These are phyloP conservation scores for Manduca sexta DNA, from an alignment of 1,140 invertebrate genomes.

Conservation along the genomic window DNA sequence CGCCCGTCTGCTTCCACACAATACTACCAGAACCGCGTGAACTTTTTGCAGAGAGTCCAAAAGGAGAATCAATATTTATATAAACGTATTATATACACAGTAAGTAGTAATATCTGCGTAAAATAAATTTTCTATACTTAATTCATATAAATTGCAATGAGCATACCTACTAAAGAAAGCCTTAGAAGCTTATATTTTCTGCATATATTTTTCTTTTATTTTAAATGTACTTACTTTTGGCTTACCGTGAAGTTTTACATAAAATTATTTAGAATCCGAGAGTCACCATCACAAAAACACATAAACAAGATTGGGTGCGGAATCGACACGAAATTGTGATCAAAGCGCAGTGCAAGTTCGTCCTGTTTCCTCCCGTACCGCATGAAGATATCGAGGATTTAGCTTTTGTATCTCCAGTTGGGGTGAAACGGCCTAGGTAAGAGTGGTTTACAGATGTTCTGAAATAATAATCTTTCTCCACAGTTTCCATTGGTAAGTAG, in stretches of 20 bases:
- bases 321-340: conserved; percentile 26
- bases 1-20: conserved; percentile 7
- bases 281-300: conserved; percentile 19
- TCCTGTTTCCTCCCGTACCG: conserved; percentile 34
- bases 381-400: conserved; percentile 33
- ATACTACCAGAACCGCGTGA: conserved; percentile 22
- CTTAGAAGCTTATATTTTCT: too few species aligned
- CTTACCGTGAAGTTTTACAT: too few species aligned
- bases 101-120: too few species aligned
- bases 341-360: conserved; percentile 24
- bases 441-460: not conserved
- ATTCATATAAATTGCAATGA: too few species aligned
- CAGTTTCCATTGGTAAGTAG: too few species aligned
- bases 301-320: conserved; percentile 29
- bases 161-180: too few species aligned
- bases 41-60: conserved; percentile 14
- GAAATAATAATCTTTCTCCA: too few species aligned
- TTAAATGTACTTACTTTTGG: too few species aligned
- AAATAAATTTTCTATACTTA: too few species aligned
- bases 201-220: too few species aligned
- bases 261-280: conserved; percentile 25
- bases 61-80: conserved; percentile 28
- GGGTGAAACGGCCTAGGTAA: conserved; percentile 35
- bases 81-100: conserved; percentile 20
- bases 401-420: conserved; percentile 25